Evolutionary conservation across 2,113 vertebrate genomes (phyloP), one percentile per base, ranked within the genome.

Genomic region (Calyptommatus sinebrachiatus): DNA sequence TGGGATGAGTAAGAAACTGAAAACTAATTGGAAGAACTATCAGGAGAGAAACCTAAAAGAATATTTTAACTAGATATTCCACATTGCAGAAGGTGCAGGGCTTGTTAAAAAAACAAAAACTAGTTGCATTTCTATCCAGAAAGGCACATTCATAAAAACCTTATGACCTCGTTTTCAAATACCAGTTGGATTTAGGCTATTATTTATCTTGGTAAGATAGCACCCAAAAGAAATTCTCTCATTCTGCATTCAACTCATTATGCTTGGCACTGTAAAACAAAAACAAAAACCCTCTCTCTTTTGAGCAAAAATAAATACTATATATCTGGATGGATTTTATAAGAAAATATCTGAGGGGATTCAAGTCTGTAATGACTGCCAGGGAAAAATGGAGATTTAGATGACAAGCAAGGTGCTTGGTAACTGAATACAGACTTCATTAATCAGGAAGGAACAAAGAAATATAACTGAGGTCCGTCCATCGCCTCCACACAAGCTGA

Each of bases 21-120:
- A 79, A 74, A 88, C 85, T 57, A 57, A 82, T 11, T 78, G 85
- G 61, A 29, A 84, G 62, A 41, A 24, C 77, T 80, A 62, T 24
- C 71, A 79, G 46, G 45, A 41, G 20, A 57, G 7, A 60, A 78
- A 73, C 11, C 22, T 8, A 75, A 72, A 76, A 71, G 9, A 70
- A 70, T 11, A 50, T 87, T 78, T 86, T 5, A n/a, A 83, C 79
- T 83, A 66, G 3, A 3, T 73, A 80, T 41, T 70, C 5, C 14
- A n/a, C 2, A 71, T 26, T 78, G 50, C n/a, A 41, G 4, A 57
- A 57, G 18, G 50, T 57, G 67, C 53, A 67, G 4, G 29, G 8
- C 7, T 66, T 26, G 8, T 11, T 8, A 8, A 5, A 50, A 50
- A 12, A 11, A 11, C 1, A 50, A 50, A 50, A 50, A 50, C 1